These are phyloP conservation scores for Mamestra brassicae DNA, from an alignment of 2,888 invertebrate genomes.

Conservation along the genomic window DNA sequence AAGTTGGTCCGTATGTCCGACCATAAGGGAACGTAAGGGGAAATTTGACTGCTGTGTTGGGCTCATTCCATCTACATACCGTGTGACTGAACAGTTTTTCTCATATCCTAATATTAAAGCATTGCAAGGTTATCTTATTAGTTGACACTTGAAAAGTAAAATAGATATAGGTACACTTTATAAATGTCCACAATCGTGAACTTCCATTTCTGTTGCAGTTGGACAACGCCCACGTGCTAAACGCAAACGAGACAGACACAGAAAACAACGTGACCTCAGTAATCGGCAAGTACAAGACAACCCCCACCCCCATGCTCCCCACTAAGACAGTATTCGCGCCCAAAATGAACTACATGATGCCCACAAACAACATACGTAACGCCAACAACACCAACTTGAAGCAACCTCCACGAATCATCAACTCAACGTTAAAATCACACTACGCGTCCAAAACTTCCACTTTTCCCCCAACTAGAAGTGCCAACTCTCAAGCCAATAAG, in stretches of 20 bases:
- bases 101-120: neutral
- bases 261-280: slow-evolving; percentile 88
- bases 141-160: too few species aligned
- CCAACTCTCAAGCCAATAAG: slow-evolving; percentile 82
- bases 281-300: slow-evolving; percentile 87
- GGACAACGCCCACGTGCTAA: slow-evolving; percentile 84
- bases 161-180: too few species aligned
- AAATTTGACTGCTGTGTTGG: too few species aligned
- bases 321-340: slow-evolving; percentile 85
- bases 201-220: slow-evolving; percentile 73
- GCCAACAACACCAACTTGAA: slow-evolving; percentile 85
- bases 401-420: slow-evolving; percentile 80
- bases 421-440: slow-evolving; percentile 80
- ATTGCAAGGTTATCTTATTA: neutral
- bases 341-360: slow-evolving; percentile 87
- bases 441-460: slow-evolving; percentile 87
- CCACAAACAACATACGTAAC: slow-evolving; percentile 86
- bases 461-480: slow-evolving; percentile 87
- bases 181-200: neutral
- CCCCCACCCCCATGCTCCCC: slow-evolving; percentile 85
- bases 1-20: too few species aligned
- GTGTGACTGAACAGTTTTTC: too few species aligned
- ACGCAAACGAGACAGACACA: slow-evolving; percentile 84
- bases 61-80: too few species aligned
- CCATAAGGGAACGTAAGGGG: too few species aligned